Evolutionary conservation across 1,140 invertebrate genomes (phyloP), one percentile per base, ranked within the genome.

Genomic region (Drosophila littoralis): DNA sequence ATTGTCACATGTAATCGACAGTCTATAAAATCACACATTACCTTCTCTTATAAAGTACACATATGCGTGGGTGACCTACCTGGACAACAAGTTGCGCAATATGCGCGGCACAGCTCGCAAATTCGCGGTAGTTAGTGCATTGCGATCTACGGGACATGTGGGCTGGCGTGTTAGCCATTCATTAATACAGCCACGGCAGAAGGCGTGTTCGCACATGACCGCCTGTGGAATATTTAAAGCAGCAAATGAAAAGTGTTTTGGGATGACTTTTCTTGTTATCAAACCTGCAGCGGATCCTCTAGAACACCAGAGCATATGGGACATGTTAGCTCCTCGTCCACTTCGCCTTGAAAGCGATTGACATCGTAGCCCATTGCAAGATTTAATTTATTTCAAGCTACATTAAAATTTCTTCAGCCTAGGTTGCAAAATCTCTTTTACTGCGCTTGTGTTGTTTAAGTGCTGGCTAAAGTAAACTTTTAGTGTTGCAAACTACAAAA

Each of bases 141-240:
- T 97, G 54, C 98, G 94, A 93, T 99, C 98, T 45, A 99, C 95
- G 22, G 98, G 98, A 93, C 98, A 99, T 17, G 97, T 98, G 12
- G 97, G 97, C 90, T 98, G 97, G 43, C 97, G 94, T 54, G 95
- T 96, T 67, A 99, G 95, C 98, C 98, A 99, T 93, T 99, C 97
- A 57, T 96, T 96, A 76, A 99, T 99, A 92, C 98, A 99, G 13
- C 94, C 95, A 83, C 96, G 95, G 93, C 98, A 99, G 94, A 99
- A 99, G 66, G 98, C 97, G 94, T 99, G 98, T 92, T 99, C 98
- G 93, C 98, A 99, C 79, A 96, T 95, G 42, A 97, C 97, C 66
- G 97, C 97, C 97, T 99, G 94, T 76, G 38, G 40, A 52, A 51
- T 57, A 52, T 58, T 52, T 52, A 22, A 54, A n/a, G n/a, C 51